Base-by-base conservation (phyloP, 92 coral and sea anemone genomes). In the Phenganax subtilis region DNA sequence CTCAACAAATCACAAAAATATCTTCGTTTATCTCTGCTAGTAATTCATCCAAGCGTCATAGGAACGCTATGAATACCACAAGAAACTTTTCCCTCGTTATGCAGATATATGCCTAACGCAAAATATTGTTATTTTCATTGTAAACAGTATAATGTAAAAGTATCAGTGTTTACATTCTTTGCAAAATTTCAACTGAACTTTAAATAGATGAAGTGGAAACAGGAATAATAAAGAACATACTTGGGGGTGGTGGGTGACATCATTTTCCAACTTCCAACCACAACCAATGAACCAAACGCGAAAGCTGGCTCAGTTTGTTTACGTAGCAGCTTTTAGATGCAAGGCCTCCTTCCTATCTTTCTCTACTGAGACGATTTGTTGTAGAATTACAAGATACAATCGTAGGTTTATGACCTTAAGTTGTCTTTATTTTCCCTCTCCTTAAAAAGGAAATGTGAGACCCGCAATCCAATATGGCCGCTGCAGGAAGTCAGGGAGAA, bases 401-500 rank as follows among this genome's bases (percentile, higher is more conserved):
- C 15, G 20, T 59, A 4, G 7, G 0, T 14, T n/a, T 59, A 6
- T 59, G 73, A 10, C 8, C 11, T 47, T 68, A 9, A 37, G 57
- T 8, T 25, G 51, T 25, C 47, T 56, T 3, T 69, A 0, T 29
- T 76, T 54, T 28, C 81, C 57, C 63, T 30, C 79, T 31, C 64
- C 80, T 10, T 31, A 52, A 8, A 10, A 17, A 17, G 37, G 31
- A 11, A 52, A 57, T 10, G 9, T 76, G 69, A 51, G 25, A 31
- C 25, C 10, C 9, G 12, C 65, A 63, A 63, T 79, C 37, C 83
- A 79, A 79, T 72, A 79, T 79, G 83, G 83, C 83, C 73, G 83
- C 54, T 28, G 69, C 53, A 17, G 67, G 72, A 16, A 51, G 51
- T 8, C 67, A 56, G 65, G 74, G 57, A 15, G 93, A 90, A 73